Evolutionary conservation across 2,797 vertebrate genomes (phyloP), one percentile per base, ranked within the genome.

Genomic region (Enteromius anoplus): DNA sequence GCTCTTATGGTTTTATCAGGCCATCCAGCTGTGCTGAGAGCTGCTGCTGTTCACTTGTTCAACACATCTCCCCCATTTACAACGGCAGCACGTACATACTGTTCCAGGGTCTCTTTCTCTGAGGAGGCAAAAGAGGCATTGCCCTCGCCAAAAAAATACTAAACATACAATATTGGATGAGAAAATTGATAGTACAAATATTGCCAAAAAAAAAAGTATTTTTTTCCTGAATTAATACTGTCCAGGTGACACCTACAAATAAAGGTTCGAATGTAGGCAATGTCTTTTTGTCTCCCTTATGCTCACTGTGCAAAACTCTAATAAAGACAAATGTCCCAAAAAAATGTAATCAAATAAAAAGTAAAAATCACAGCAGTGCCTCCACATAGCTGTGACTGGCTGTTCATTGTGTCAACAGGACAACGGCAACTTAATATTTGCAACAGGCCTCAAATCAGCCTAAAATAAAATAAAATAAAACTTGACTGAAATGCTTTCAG

Each of bases 21-120:
- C 71, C 70, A 65, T 80, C 70, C 83, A 84, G 83, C 69, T 75
- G 83, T 84, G 78, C 83, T 69, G 77, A 73, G 76, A 80, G 62
- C 71, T 70, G 32, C 47, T 78, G 82, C 42, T 71, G 17, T 49
- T 49, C 42, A 2, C 42, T 64, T 62, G 23, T 23, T 23, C 19
- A 29, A 81, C 79, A 81, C 53, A 72, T 77, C 75, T 64, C 62
- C 23, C 64, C 32, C 8, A 51, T 51, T 72, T 75, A 66, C 29
- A 78, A 78, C 45, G 23, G 29, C 21, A 78, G 11, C 75, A 64
- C 26, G 17, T 51, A 51, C 45, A 53, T 68, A 78, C 1, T 26
- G 26, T 26, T 1, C 62, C 62, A 65, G 21, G 3, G 29, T 1
- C 3, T 8, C 70, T 51, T 49, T 51, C 23, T 19, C 64, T 21